Evolutionary conservation across 1,140 invertebrate species (phyloP), one percentile per base, ranked within the genome.

Genomic region (Trypoxylus dichotomus): DNA sequence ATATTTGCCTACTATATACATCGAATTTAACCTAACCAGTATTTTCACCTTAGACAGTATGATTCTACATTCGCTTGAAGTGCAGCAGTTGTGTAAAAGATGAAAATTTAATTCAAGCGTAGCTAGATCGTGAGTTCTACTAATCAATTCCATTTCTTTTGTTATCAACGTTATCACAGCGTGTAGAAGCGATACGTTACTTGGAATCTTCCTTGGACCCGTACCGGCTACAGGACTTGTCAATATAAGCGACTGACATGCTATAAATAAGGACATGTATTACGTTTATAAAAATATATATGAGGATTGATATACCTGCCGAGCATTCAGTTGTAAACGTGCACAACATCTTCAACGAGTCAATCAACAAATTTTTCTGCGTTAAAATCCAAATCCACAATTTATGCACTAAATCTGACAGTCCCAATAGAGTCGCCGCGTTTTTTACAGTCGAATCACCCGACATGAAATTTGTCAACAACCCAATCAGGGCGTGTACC

Each of bases 361-460:
- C 83, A 3, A 85, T 80, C 0, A 87, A 72, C 8, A 88, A 82
- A 71, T 58, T 79, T 78, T 87, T 87, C 79, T 87, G 86, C n/a
- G 86, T 82, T 13, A 81, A 83, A 76, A 88, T 87, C 88, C 89
- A 89, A 21, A 83, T 82, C 89, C 90, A 90, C 24, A 90, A 79
- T 82, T 91, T 91, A 76, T 90, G 89, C 7, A 89, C 71, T 3
- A 88, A 79, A 81, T 90, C 89, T 7, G 89, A 86, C 15, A 90
- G 82, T 41, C 88, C 88, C 29, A 84, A 80, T 72, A 84, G 81
- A 0, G 85, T 84, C 3, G 88, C 83, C 54, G 80, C 81, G 58
- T 81, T 79, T 78, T 90, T 90, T 1, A 87, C 86, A 19, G 81
- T 54, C 21, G 63, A 76, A 79, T 84, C 83, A 32, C 84, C 83